Base-by-base conservation (phyloP, 2,113 vertebrate species). In the Callocephalon fimbriatum region DNA sequence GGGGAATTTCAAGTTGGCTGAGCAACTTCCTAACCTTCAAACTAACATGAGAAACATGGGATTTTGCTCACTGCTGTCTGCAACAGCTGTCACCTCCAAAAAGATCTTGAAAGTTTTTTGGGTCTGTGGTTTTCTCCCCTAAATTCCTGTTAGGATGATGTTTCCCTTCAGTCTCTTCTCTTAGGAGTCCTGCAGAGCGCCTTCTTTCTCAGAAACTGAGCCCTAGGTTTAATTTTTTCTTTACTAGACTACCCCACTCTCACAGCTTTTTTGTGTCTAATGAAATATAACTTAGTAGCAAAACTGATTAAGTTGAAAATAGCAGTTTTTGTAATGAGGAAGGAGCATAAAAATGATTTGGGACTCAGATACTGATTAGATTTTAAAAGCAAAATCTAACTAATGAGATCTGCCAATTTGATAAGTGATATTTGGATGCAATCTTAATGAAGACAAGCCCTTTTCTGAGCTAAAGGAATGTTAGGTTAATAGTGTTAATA, bases 251-350 rank as follows among this genome's bases (percentile, higher is more conserved):
- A 27, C 27, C 32, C n/a, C 10, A 35, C 15, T 95, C 32, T 88
- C 40, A 66, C 23, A 73, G 70, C 26, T 90, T 90, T 90, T 93
- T 77, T 95, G 51, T 70, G 38, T 90, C 71, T 95, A 81, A 88
- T 78, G 90, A 90, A 95, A 90, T 95, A 91, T 66, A 83, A 80
- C 79, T 73, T 70, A 88, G 44, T 47, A 71, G 54, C 63, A 82
- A 89, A 94, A 89, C 72, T 87, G 89, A 94, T 93, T 81, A 91
- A 95, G 66, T 81, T 83, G 86, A 94, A 94, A 96, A 86, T 89
- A 78, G 20, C 38, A 59, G 13, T 23, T 95, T 97, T 95, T 78
- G 72, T 95, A 94, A 95, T 83, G 47, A 94, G 42, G 23, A 95
- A 77, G 32, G n/a, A 89, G 29, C 48, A 86, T 91, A 92, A 94